Evolutionary conservation across 35 echinoderm and acorn worm species (phyloP), one percentile per base, ranked within the genome.

Genomic region (Apostichopus japonicus): DNA sequence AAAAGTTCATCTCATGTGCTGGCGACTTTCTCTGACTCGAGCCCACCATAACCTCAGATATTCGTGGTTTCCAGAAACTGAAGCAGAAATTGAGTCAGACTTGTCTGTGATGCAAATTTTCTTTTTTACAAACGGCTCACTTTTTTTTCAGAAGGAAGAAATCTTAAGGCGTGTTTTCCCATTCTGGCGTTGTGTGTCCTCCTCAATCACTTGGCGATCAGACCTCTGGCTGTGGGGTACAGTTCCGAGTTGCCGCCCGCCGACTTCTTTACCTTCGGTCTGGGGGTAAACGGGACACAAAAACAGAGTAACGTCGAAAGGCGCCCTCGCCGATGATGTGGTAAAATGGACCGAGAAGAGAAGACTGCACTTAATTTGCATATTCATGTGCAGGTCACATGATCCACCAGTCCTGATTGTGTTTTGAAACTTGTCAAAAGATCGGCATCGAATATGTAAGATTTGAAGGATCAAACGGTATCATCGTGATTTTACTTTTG

Each of bases 201-300:
- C 54, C 51, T 89, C 6, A 21, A 53, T 72, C 10, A 97, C 83
- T 97, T 97, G 13, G 78, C 78, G 55, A 97, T 92, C 6, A 97
- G 88, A 19, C 96, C 96, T 81, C 96, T 93, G 16, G 96, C 96
- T 54, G 90, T 73, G 5, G 96, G 96, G 71, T 97, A 97, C 14
- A 97, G 91, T 63, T 97, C 94, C n/a, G 96, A 97, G 59, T 95
- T 97, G n/a, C 67, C 79, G 17, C 86, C 79, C 0, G 55, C 15
- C 78, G 95, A 95, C 67, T 78, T 90, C 67, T 77, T 90, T 16
- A 86, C 21, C 73, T 90, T 84, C 58, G 87, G 86, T 72, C 93
- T 92, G 92, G 5, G 75, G 75, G 55, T 0, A 72, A 93, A 24
- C 6, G 21, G 11, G n/a, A 71, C 63, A 93, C 76, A 77, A 27